These are phyloP conservation scores for Huso huso DNA, from an alignment of 2,797 vertebrate genomes.

Conservation along the genomic window DNA sequence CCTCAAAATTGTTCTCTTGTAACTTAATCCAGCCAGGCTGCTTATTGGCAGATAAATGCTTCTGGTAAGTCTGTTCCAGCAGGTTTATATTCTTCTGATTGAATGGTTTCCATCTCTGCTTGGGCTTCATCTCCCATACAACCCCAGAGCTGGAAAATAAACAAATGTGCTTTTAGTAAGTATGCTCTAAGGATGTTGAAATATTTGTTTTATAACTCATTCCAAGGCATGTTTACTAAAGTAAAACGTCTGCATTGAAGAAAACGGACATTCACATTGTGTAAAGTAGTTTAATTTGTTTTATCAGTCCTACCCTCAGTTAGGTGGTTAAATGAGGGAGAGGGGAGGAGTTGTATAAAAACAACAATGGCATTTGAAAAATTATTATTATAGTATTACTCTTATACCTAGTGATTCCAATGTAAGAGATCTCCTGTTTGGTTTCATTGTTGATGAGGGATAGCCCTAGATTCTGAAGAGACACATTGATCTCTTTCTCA, in stretches of 20 bases:
- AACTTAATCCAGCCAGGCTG: slow-evolving; percentile 65
- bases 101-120: slow-evolving; percentile 87
- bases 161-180: no score
- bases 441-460: slow-evolving; percentile 76
- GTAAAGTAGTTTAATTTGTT: no score
- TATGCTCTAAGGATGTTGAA: no score
- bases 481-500: slow-evolving; percentile 77
- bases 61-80: slow-evolving; percentile 80
- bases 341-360: background rate
- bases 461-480: slow-evolving; percentile 84
- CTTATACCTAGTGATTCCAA: slow-evolving; percentile 84
- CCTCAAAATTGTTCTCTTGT: slow-evolving; percentile 78
- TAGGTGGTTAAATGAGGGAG: no score
- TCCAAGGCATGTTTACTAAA: no score
- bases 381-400: background rate
- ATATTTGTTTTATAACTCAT: no score
- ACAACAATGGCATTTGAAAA: background rate
- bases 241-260: no score
- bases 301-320: no score
- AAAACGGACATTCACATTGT: no score
- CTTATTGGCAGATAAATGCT: slow-evolving; percentile 38
- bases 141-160: slow-evolving; percentile 72
- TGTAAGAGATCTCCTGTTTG: slow-evolving; percentile 83
- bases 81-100: slow-evolving; percentile 83
- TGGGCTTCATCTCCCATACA: slow-evolving; percentile 89